A percentile compares a stretch with the other conserved stretches of the same genome.
Evolutionary conservation across 2,113 vertebrate species (phyloP).

Genomic region (Syngnathus typhle): DNA sequence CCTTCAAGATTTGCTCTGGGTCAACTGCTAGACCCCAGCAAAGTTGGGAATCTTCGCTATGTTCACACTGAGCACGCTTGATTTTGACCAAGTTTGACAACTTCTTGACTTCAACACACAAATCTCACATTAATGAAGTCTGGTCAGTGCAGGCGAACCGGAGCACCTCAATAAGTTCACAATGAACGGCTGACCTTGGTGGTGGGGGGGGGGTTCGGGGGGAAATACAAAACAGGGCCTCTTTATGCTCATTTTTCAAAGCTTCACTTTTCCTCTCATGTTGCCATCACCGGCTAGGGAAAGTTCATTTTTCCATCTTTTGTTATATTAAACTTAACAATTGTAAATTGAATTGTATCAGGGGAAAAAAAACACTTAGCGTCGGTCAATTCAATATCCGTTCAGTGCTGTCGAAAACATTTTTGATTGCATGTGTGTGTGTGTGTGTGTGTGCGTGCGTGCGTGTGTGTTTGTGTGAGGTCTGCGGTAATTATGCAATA

Average conservation of each 20-base stretch:
- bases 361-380: no score
- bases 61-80: conserved; percentile 67
- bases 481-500: no score
- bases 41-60: conserved; percentile 43
- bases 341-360: background rate
- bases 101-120: conserved; percentile 73
- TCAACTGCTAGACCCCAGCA: conserved; percentile 71
- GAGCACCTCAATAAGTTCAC: conserved; percentile 39
- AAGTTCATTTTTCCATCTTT: background rate
- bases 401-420: background rate
- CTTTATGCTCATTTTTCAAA: conserved; percentile 1
- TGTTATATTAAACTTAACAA: background rate
- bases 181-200: conserved; percentile 50
- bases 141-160: conserved; percentile 26
- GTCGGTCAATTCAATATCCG: background rate
- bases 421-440: no score
- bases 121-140: conserved; percentile 71
- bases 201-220: background rate
- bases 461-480: no score
- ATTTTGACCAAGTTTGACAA: conserved; percentile 90
- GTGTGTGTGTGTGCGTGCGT: no score
- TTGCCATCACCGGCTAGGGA: background rate
- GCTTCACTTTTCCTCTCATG: background rate
- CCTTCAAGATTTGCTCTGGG: conserved; percentile 71
- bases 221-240: background rate